Percentiles rank a stretch among this genome's conserved stretches.
Evolutionary conservation across 2,888 invertebrate genomes (phyloP).

Genomic region (Cataglyphis cursor): DNA sequence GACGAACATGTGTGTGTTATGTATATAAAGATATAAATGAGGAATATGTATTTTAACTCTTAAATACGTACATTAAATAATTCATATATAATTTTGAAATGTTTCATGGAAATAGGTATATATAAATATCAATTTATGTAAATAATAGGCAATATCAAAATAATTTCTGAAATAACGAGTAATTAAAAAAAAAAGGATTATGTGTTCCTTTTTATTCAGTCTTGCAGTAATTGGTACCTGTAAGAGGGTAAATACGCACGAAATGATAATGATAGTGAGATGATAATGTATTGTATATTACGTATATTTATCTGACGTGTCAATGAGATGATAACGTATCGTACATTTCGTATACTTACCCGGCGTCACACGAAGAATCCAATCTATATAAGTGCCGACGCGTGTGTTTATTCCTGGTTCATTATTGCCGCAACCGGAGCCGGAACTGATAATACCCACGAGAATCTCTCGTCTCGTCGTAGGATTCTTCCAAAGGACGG

Average conservation of each 20-base stretch:
- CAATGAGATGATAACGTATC: not conserved
- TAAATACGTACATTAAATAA: not conserved
- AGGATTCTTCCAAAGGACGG: constrained; percentile 88
- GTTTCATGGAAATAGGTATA: not conserved
- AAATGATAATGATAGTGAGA: too few species aligned
- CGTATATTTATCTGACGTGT: constrained; percentile 66
- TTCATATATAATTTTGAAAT: not conserved
- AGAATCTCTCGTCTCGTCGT: constrained; percentile 73
- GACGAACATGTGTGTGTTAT: too few species aligned
- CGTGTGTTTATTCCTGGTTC: constrained; percentile 88
- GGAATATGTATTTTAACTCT: not conserved
- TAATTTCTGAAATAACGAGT: constrained; percentile 6
- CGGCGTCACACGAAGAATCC: constrained; percentile 87
- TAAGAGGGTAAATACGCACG: constrained; percentile 43
- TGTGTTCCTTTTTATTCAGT: constrained; percentile 62
- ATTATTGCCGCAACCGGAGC: constrained; percentile 87
- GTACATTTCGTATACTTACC: constrained; percentile 62
- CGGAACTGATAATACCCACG: constrained; percentile 89
- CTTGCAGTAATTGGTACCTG: constrained; percentile 72
- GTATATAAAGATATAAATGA: not conserved
- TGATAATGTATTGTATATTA: constrained; percentile 8
- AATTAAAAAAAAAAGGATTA: not conserved
- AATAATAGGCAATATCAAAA: not conserved
- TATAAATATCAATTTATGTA: not conserved
- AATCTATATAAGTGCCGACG: constrained; percentile 88